Conservation (phyloP, 2,888 invertebrate genomes). For the Syrista parreyssii region DNA sequence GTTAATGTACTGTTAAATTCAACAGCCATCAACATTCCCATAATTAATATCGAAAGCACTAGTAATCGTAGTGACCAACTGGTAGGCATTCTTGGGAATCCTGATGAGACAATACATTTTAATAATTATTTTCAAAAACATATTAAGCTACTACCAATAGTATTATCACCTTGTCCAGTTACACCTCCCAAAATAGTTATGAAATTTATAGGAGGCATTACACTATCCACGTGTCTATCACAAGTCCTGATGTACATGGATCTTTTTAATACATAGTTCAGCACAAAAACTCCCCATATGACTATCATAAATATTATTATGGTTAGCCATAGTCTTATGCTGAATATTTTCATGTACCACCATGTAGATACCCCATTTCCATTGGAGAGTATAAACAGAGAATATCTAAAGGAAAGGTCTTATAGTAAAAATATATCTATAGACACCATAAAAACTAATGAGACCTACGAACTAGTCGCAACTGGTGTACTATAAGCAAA, state of each 20-base stretch:
- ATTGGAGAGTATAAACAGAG: slow-evolving; percentile 44
- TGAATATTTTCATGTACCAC: slow-evolving; percentile 49
- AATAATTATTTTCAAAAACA: slow-evolving; percentile 2
- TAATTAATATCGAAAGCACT: slow-evolving; percentile 38
- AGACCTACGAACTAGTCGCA: slow-evolving; percentile 30
- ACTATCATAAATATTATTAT: slow-evolving; percentile 33
- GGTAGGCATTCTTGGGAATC: slow-evolving; percentile 42
- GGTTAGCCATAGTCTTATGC: slow-evolving; percentile 36
- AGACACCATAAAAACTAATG: not conserved
- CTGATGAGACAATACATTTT: slow-evolving; percentile 24
- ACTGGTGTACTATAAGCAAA: slow-evolving; percentile 38
- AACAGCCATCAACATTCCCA: slow-evolving; percentile 47
- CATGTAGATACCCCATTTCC: slow-evolving; percentile 38
- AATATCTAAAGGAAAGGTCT: slow-evolving; percentile 34
- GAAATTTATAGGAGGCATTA: slow-evolving; percentile 39
- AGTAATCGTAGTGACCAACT: slow-evolving; percentile 46
- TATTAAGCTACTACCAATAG: not conserved
- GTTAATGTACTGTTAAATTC: slow-evolving; percentile 58
- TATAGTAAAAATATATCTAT: not conserved
- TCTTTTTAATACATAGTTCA: slow-evolving; percentile 37
- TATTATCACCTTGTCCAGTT: slow-evolving; percentile 46
- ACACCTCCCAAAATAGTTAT: slow-evolving; percentile 44
- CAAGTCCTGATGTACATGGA: slow-evolving; percentile 20
- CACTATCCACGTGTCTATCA: slow-evolving; percentile 38
- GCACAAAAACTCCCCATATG: slow-evolving; percentile 29